These are phyloP conservation scores for Alexandromys fortis DNA, from an alignment of 2,113 vertebrate genomes.

Conservation along the genomic window DNA sequence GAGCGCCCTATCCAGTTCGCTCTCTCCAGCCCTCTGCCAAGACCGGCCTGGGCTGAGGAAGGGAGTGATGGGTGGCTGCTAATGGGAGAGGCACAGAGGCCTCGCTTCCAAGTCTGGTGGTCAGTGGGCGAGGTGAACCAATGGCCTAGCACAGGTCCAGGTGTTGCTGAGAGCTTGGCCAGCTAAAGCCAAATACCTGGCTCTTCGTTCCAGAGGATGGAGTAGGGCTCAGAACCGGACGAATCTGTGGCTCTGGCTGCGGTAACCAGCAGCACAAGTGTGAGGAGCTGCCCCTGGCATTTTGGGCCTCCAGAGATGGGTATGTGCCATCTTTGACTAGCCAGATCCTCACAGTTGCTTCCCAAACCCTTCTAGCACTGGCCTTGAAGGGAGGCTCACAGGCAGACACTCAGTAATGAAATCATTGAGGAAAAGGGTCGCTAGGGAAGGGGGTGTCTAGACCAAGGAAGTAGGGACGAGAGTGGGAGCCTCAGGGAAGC, in stretches of 20 bases:
- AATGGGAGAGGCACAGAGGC: not conserved
- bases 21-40: constrained; percentile 14
- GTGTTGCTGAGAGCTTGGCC: constrained; percentile 41
- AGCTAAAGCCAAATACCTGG: constrained; percentile 71
- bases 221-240: constrained; percentile 43
- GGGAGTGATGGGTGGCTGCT: not conserved
- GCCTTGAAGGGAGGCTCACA: not conserved
- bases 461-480: not conserved
- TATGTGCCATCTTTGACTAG: not conserved
- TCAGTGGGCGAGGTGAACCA: constrained; percentile 51
- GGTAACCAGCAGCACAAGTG: constrained; percentile 11
- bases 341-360: not conserved
- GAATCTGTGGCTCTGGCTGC: constrained; percentile 32
- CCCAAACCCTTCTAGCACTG: not conserved
- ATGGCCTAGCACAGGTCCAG: constrained; percentile 3
- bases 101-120: not conserved
- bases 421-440: not conserved
- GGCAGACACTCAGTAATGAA: not conserved
- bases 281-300: constrained; percentile 50
- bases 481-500: not conserved
- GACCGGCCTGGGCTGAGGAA: not conserved
- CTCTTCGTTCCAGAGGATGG: constrained; percentile 28
- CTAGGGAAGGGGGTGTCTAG: too few relatives aligned
- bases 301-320: not conserved
- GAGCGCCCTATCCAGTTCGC: not conserved